Evolutionary conservation across 2,888 invertebrate species (phyloP).

Genomic region (Exocentrus adspersus): DNA sequence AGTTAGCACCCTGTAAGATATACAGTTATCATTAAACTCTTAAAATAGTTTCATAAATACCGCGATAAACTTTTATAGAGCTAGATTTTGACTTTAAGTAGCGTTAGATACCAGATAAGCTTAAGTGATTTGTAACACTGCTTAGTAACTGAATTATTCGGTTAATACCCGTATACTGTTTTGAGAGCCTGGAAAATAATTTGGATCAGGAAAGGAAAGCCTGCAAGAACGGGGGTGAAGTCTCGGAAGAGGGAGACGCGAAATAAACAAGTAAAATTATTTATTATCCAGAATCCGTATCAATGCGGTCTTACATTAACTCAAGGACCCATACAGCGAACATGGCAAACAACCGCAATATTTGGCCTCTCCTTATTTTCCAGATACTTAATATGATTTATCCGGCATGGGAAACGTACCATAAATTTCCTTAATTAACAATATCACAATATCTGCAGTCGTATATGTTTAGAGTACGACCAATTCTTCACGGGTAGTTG

Average conservation of each 20-base stretch:
- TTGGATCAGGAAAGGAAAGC: no score
- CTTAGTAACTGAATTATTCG: no score
- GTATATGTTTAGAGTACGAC: constrained; percentile 41
- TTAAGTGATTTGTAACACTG: no score
- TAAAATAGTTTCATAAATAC: no score
- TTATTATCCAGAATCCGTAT: background rate
- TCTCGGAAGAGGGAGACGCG: background rate
- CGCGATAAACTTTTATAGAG: no score
- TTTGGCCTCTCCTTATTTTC: constrained; percentile 38
- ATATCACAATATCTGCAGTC: constrained; percentile 45
- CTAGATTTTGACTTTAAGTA: no score
- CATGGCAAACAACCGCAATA: constrained; percentile 33
- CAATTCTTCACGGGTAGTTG: constrained; percentile 48
- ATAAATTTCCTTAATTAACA: constrained; percentile 49
- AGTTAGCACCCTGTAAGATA: no score
- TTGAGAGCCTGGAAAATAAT: no score
- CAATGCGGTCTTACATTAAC: background rate
- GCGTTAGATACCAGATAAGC: no score
- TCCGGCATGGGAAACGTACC: constrained; percentile 39
- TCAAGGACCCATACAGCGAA: background rate
- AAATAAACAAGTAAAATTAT: background rate
- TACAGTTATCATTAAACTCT: no score
- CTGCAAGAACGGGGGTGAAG: no score
- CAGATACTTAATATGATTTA: constrained; percentile 43
- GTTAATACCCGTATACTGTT: no score